Evolutionary conservation across 2,888 invertebrate species (phyloP), one percentile per base, ranked within the genome.

Genomic region (Ferdinandea cuprea): DNA sequence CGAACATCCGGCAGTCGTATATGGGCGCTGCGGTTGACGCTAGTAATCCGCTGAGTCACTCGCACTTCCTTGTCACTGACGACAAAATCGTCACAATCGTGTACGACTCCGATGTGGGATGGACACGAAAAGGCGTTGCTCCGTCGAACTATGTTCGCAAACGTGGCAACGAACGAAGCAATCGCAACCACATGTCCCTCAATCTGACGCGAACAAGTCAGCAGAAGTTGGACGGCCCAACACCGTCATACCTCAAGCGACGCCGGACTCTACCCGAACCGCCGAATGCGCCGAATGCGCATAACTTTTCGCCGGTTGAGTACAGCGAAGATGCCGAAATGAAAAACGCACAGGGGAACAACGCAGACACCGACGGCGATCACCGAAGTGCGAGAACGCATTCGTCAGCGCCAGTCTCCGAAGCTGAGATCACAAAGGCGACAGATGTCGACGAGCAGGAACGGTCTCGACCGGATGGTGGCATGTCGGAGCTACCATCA

Each of bases 81-180:
- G 91, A 91, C 85, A 90, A 91, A 85, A 90, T 91, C 50, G 90
- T 91, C 21, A 91, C 91, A 69, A 91, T 91, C 44, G 91, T 90
- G 42, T 92, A 91, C 42, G 91, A 91, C 86, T 91, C 92, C 4
- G 91, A 92, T 85, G 91, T 90, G 21, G 91, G 91, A 1, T 91
- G 91, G 91, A 89, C 90, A 1, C 87, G 91, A 9, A 90, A 90
- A 35, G 90, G 90, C 7, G 90, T 90, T 2, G 91, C 90, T 0
- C 88, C 90, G 0, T 88, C 90, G 0, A 87, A 88, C 4, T 90
- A 89, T 59, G 87, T 89, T 0, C 89, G 89, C n/a, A 86, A 89
- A 0, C 87, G 88, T n/a, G 87, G 87, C 0, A 79, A 65, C 6
- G 78, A 83, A 0, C 87, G 87, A 0, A 87, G 86, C 0, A 84